Evolutionary conservation across 2,113 vertebrate genomes (phyloP), one percentile per base, ranked within the genome.

Genomic region (Sorex fumeus): DNA sequence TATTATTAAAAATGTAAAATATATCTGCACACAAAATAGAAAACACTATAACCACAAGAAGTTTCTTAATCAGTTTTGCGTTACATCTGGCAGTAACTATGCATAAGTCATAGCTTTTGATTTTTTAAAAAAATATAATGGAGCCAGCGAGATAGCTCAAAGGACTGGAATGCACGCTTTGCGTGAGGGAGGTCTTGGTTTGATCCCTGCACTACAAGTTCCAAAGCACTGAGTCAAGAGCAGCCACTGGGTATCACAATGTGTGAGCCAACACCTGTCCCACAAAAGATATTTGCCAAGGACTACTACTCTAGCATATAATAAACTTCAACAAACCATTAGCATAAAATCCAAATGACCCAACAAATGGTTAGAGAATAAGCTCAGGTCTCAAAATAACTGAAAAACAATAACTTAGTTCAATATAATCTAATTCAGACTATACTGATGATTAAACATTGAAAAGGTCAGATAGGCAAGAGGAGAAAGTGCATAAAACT

Each of bases 361-460:
- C 45, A 91, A 23, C 7, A 91, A 87, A 43, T n/a, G 32, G 7
- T 32, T 11, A 95, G 43, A 53, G 25, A 83, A 85, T 77, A 62
- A 60, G 28, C 92, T 88, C 25, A 82, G 43, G 53, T 43, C 71
- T 66, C 43, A 60, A 75, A 84, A 92, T 91, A 72, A 90, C 0
- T 90, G 47, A 74, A 75, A 92, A 89, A 62, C 36, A 18, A 84
- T 74, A 27, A 79, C 28, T 36, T 25, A 23, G 60, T 23, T 82
- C 76, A 89, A 77, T 69, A 90, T 75, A 88, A 79, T 78, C 1
- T 36, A 19, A 67, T 89, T 87, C 66, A 94, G 91, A 86, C 10
- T 75, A 80, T 15, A 83, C 0, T 76, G 71, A 86, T 45, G n/a
- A 79, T 50, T 62, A 83, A 23, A 69, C 87, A 90, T 57, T 79